A percentile compares a stretch with the other conserved stretches of the same genome.
phyloP scores from a whole-genome alignment of 64 coral and sea anemone species.

The Orbicella faveolata region DNA sequence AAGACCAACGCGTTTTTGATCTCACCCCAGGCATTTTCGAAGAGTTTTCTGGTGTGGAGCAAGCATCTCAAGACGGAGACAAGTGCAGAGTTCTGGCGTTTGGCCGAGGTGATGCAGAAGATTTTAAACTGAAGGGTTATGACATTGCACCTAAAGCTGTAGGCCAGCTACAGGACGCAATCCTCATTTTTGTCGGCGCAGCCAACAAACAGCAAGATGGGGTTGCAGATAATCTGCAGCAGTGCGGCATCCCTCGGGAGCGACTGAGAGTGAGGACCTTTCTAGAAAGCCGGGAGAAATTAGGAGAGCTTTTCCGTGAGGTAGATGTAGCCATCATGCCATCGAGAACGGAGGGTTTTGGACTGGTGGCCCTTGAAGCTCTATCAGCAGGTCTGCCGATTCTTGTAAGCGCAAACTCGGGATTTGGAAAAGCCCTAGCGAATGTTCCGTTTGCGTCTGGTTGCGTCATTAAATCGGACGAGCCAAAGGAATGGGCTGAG shows the following conservation, averaged over 20 bases:
- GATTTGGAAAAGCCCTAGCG: constrained; percentile 5
- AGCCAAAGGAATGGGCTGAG: not conserved
- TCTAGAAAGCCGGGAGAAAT: not conserved
- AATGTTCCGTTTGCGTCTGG: not conserved
- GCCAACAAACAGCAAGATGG: not conserved
- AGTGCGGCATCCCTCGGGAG: not conserved
- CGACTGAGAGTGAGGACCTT: not conserved
- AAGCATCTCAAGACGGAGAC: not conserved
- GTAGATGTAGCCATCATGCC: constrained; percentile 3
- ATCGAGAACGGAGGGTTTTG: constrained; percentile 23
- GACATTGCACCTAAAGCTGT: constrained; percentile 33
- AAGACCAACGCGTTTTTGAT: not conserved
- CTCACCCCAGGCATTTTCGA: constrained; percentile 15
- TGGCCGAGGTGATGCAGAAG: constrained; percentile 7
- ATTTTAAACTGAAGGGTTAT: constrained; percentile 6
- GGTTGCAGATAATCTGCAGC: not conserved
- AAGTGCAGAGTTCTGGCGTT: not conserved
- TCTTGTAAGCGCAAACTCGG: not conserved
- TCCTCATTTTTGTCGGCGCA: constrained; percentile 16
- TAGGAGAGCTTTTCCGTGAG: not conserved
- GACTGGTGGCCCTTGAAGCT: constrained; percentile 2
- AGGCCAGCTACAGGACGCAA: not conserved
- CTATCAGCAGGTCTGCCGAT: constrained; percentile 23
- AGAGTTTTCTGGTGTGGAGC: not conserved
- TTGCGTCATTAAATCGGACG: not conserved